These are phyloP conservation scores for Danaus plexippus DNA, from an alignment of 1,140 invertebrate species.

Conservation along the genomic window DNA sequence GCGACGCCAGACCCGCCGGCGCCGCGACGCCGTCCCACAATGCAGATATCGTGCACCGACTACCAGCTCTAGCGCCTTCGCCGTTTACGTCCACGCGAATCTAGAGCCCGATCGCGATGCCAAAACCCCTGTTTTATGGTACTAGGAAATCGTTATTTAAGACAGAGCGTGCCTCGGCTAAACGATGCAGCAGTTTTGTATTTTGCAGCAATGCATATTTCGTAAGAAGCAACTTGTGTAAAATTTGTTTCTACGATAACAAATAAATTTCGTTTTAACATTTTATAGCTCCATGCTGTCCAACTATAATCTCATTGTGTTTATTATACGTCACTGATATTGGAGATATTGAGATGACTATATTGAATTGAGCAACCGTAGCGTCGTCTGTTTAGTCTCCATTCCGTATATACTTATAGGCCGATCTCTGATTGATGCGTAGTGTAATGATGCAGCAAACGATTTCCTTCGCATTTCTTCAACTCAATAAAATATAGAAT, in stretches of 20 bases:
- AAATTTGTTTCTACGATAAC: too few species aligned
- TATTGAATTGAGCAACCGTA: constrained; percentile 8
- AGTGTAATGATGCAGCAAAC: constrained; percentile 66
- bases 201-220: constrained; percentile 1
- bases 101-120: constrained; percentile 27
- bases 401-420: constrained; percentile 23
- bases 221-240: too few species aligned
- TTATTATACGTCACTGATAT: too few species aligned
- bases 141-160: constrained; percentile 28
- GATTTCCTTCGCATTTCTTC: constrained; percentile 68
- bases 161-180: constrained; percentile 5
- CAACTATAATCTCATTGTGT: too few species aligned
- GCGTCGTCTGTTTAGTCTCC: constrained; percentile 8
- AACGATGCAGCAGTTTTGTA: constrained; percentile 5
- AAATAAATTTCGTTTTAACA: too few species aligned
- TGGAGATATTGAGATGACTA: too few species aligned
- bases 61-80: constrained; percentile 30
- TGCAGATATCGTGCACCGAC: constrained; percentile 63
- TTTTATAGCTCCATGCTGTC: too few species aligned
- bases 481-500: constrained; percentile 70
- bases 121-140: constrained; percentile 30
- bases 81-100: constrained; percentile 40
- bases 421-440: constrained; percentile 61
- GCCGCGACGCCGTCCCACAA: constrained; percentile 56
- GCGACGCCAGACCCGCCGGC: constrained; percentile 60